Conservation (phyloP, 2,888 invertebrate species). For the Cheilosia impressa region DNA sequence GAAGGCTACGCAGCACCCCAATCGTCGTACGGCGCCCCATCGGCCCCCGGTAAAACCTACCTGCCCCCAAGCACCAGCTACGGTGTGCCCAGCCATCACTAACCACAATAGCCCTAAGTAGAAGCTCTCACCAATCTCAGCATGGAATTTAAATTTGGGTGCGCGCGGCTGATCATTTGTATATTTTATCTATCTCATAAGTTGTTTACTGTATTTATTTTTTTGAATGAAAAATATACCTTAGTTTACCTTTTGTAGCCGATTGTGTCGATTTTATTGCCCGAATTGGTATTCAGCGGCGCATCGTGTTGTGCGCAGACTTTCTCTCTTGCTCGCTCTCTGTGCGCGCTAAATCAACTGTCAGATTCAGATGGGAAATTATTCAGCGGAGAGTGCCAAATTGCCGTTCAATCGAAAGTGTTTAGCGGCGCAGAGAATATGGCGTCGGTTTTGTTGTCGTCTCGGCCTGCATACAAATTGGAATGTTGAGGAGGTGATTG, state of each 20-base stretch:
- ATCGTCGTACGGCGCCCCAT: slow-evolving; percentile 59
- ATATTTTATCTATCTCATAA: slow-evolving; percentile 61
- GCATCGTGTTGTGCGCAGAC: slow-evolving; percentile 1
- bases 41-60: slow-evolving; percentile 52
- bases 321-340: slow-evolving; percentile 62
- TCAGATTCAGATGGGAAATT: slow-evolving; percentile 51
- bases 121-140: slow-evolving; percentile 27
- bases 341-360: slow-evolving; percentile 49
- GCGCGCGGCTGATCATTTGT: slow-evolving; percentile 40
- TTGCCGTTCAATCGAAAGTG: slow-evolving; percentile 54
- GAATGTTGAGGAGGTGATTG: slow-evolving; percentile 43
- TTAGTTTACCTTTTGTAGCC: slow-evolving; percentile 28
- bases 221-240: slow-evolving; percentile 41
- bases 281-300: slow-evolving; percentile 59
- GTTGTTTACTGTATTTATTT: slow-evolving; percentile 68
- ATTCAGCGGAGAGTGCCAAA: slow-evolving; percentile 51
- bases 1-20: slow-evolving; percentile 56
- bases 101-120: slow-evolving; percentile 23
- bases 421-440: background rate
- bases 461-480: slow-evolving; percentile 40
- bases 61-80: slow-evolving; percentile 67
- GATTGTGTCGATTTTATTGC: background rate
- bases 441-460: slow-evolving; percentile 16
- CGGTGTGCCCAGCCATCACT: slow-evolving; percentile 67
- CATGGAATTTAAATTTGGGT: slow-evolving; percentile 12